These are phyloP conservation scores for Drosophila dives DNA, from an alignment of 2,888 invertebrate genomes.

Conservation along the genomic window DNA sequence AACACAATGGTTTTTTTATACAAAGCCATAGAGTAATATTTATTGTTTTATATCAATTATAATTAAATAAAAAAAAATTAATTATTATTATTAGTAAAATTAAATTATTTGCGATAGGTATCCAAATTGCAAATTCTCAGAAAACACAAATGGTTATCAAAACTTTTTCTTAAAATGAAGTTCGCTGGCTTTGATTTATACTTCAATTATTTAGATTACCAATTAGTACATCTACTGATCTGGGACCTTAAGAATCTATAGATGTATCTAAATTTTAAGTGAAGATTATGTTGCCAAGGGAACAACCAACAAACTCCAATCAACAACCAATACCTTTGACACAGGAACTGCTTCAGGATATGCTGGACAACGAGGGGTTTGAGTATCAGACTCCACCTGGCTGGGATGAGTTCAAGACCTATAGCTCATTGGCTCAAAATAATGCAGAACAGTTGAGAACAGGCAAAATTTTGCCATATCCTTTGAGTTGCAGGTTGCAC, in stretches of 20 bases:
- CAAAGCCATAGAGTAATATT: not conserved
- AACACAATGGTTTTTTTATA: not conserved
- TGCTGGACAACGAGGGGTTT: constrained; percentile 14
- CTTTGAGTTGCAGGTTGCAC: not conserved
- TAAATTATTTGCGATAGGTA: not conserved
- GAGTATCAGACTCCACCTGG: constrained; percentile 41
- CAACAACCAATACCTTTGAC: constrained; percentile 37
- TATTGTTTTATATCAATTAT: not conserved
- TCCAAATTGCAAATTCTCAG: not conserved
- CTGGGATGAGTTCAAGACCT: not conserved
- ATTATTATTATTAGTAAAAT: not conserved
- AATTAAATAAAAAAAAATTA: not conserved
- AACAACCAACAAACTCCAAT: not conserved
- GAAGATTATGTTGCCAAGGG: constrained; percentile 27
- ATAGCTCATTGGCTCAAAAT: not conserved
- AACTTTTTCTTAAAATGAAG: not conserved
- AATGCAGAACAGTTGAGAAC: not conserved
- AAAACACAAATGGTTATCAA: not conserved
- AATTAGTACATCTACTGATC: not conserved
- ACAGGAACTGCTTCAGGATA: constrained; percentile 29
- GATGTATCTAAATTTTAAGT: constrained; percentile 19
- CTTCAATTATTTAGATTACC: not conserved
- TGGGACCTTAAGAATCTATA: not conserved
- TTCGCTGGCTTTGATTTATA: not conserved
- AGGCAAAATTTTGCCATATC: not conserved